A percentile compares a stretch with the other conserved stretches of the same genome.
These are phyloP conservation scores for Drosophila fungiperda DNA, from an alignment of 2,888 invertebrate species.

Conservation along the genomic window DNA sequence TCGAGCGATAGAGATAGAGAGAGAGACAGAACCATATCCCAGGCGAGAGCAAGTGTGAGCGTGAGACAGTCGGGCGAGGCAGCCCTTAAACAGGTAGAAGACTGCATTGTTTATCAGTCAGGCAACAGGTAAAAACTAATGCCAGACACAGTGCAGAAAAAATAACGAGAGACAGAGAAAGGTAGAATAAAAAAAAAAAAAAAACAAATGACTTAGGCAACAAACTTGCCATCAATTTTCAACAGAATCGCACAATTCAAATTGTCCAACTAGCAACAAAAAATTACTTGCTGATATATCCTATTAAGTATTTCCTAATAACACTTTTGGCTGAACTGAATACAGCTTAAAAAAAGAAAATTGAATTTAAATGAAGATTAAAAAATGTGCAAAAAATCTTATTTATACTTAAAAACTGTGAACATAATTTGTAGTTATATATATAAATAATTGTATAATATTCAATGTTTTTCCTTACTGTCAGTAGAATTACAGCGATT, in stretches of 20 bases:
- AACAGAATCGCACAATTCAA: slow-evolving; percentile 37
- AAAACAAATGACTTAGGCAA: slow-evolving; percentile 59
- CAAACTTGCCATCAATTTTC: slow-evolving; percentile 36
- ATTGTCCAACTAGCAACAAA: slow-evolving; percentile 28
- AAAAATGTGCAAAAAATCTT: background rate
- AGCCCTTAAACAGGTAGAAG: slow-evolving; percentile 71
- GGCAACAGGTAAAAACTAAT: slow-evolving; percentile 69
- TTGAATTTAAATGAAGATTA: background rate
- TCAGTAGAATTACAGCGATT: background rate
- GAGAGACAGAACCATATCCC: background rate
- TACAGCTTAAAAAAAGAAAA: background rate
- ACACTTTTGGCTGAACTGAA: background rate
- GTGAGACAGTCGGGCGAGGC: slow-evolving; percentile 18
- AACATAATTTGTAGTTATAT: no score
- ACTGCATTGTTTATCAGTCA: slow-evolving; percentile 72
- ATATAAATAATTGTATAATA: no score
- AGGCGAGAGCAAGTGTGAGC: slow-evolving; percentile 5
- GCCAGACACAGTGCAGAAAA: slow-evolving; percentile 50
- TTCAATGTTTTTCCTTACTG: no score
- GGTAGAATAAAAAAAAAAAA: background rate
- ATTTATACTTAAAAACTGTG: no score
- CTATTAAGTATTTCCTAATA: slow-evolving; percentile 20
- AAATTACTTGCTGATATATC: slow-evolving; percentile 24
- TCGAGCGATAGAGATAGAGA: slow-evolving; percentile 1
- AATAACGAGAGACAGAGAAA: background rate